Conservation (phyloP, 2,888 invertebrate genomes). For the Drosophila heteroneura region DNA sequence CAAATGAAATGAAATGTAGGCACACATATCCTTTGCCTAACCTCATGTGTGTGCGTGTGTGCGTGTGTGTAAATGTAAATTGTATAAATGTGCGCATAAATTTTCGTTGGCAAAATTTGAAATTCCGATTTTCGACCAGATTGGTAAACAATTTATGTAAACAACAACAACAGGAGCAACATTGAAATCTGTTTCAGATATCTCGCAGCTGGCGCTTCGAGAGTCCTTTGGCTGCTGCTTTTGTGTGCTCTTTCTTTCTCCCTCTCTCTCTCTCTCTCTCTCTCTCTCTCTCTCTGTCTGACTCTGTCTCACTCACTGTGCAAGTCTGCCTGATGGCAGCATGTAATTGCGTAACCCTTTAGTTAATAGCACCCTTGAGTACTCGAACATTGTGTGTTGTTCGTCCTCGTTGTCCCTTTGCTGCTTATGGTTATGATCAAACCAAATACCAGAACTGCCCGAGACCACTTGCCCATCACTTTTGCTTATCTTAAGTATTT, state of each 20-base stretch:
- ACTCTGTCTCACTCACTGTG: neutral
- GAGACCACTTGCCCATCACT: constrained; percentile 63
- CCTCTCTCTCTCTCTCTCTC: constrained; percentile 7
- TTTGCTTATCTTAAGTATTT: constrained; percentile 80
- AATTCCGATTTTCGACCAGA: constrained; percentile 82
- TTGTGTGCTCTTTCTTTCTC: constrained; percentile 19
- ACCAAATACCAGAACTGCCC: constrained; percentile 30
- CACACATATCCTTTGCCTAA: constrained; percentile 66
- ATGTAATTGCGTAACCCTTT: constrained; percentile 81
- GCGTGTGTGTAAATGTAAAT: constrained; percentile 70
- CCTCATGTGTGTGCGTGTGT: constrained; percentile 40
- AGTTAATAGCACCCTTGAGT: constrained; percentile 80
- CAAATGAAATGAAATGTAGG: constrained; percentile 77
- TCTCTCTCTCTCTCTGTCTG: constrained; percentile 7
- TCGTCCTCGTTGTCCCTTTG: constrained; percentile 34
- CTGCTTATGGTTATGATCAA: constrained; percentile 58
- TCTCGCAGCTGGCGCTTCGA: constrained; percentile 54
- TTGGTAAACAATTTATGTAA: constrained; percentile 83
- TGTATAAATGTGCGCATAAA: constrained; percentile 79
- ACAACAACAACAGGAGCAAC: constrained; percentile 57
- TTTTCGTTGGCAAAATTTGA: constrained; percentile 79
- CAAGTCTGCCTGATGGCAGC: constrained; percentile 40
- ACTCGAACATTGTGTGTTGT: constrained; percentile 60
- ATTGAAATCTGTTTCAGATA: constrained; percentile 65
- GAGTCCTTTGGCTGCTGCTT: constrained; percentile 64